A percentile compares a stretch with the other conserved stretches of the same genome.
Evolutionary conservation across 1,140 invertebrate genomes (phyloP).

Genomic region (Lepidostoma basale): DNA sequence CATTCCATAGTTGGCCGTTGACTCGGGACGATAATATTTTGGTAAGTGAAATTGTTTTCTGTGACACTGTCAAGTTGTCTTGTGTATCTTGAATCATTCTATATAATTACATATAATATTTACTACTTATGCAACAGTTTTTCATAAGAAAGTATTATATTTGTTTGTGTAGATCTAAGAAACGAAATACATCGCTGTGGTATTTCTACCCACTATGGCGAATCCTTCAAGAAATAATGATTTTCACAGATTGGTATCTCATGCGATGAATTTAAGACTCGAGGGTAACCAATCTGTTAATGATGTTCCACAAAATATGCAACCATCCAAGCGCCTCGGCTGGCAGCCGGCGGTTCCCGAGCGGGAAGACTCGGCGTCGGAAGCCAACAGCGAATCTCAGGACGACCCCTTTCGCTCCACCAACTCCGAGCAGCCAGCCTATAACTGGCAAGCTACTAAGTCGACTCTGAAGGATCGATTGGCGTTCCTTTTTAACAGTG

Average conservation of each 20-base stretch:
- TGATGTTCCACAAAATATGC: constrained; percentile 57
- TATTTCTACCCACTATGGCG: constrained; percentile 13
- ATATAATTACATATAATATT: neutral
- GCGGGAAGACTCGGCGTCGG: constrained; percentile 51
- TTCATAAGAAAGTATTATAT: neutral
- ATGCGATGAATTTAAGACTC: constrained; percentile 21
- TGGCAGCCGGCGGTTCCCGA: constrained; percentile 51
- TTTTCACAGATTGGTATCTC: constrained; percentile 4
- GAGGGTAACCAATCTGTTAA: constrained; percentile 23
- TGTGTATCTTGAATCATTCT: too few relatives aligned
- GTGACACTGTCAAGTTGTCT: constrained; percentile 2
- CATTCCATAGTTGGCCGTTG: neutral
- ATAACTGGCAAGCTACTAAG: constrained; percentile 74
- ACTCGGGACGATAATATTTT: too few relatives aligned
- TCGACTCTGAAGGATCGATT: constrained; percentile 78
- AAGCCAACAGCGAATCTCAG: constrained; percentile 53
- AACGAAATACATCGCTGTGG: neutral
- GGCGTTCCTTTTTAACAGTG: constrained; percentile 81
- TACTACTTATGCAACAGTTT: neutral
- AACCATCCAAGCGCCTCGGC: constrained; percentile 55
- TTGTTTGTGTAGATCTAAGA: neutral
- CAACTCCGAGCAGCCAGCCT: constrained; percentile 54
- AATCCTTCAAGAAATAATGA: constrained; percentile 22
- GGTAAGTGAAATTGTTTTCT: neutral
- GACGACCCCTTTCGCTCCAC: constrained; percentile 46